phyloP scores from a whole-genome alignment of 2,888 invertebrate species.

The Linyphia triangularis region DNA sequence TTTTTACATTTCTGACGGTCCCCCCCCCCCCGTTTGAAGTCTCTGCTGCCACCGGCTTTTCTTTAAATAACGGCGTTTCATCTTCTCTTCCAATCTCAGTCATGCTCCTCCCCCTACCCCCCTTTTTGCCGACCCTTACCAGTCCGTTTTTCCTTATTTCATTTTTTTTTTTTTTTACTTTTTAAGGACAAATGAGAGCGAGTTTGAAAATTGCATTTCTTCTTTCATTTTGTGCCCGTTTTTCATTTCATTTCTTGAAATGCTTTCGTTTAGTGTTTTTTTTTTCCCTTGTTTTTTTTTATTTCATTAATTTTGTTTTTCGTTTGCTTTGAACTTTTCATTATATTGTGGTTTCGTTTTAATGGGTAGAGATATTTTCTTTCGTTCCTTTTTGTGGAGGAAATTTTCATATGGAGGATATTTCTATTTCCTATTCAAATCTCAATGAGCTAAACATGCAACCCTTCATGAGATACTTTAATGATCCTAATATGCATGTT shows the following conservation, averaged over 20 bases:
- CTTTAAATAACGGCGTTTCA: slow-evolving; percentile 73
- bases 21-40: slow-evolving; percentile 21
- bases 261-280: slow-evolving; percentile 34
- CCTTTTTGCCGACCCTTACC: background rate
- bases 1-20: slow-evolving; percentile 65
- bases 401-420: background rate
- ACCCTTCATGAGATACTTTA: slow-evolving; percentile 9
- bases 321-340: slow-evolving; percentile 21
- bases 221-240: slow-evolving; percentile 51
- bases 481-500: slow-evolving; percentile 28
- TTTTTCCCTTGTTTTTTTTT: background rate
- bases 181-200: slow-evolving; percentile 70
- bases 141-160: slow-evolving; percentile 15
- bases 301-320: slow-evolving; percentile 43
- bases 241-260: slow-evolving; percentile 68
- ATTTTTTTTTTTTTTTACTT: slow-evolving; percentile 15
- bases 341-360: slow-evolving; percentile 45
- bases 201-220: slow-evolving; percentile 72
- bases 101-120: slow-evolving; percentile 5
- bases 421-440: slow-evolving; percentile 42
- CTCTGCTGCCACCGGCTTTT: slow-evolving; percentile 37
- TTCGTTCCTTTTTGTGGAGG: background rate
- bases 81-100: slow-evolving; percentile 68
- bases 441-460: background rate
- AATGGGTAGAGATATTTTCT: background rate